Base-by-base conservation (phyloP, 2,113 vertebrate genomes). In the Loxodonta africana region DNA sequence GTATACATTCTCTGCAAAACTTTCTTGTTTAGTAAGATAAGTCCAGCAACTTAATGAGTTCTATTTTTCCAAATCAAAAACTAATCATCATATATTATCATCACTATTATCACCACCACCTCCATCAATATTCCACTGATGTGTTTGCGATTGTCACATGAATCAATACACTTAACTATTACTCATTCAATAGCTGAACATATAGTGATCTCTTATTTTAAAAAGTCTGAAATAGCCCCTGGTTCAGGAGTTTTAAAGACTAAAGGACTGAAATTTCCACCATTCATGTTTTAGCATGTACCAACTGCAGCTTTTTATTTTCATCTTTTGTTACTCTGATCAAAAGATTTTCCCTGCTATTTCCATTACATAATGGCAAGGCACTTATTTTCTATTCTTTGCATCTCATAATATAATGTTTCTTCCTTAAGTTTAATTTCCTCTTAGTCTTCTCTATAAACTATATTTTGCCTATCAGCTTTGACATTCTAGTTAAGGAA, bases 401-500 rank as follows among this genome's bases (percentile, higher is more conserved):
- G 1, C 0, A 76, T 71, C 26, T 90, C 15, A 23, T 63, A 74
- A 74, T 28, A 83, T 9, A 85, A 44, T 48, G 11, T 2, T 74
- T 83, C 17, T 82, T 63, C 46, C 33, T 95, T 33, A 85, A 87
- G 28, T 69, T 95, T 80, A 82, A 85, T 93, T 97, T 94, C 28
- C 28, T 86, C 83, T 91, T 81, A 83, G 46, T 91, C 30, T 95
- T 96, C 88, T 82, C 44, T 87, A 41, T 41, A 82, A 44, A 67
- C 11, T 88, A 41, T 83, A 89, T 93, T 97, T 97, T 48, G 92
- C 91, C 76, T 84, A 33, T 89, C 12, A 65, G 48, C 74, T 95
- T 83, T 95, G 78, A 74, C 46, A 77, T 92, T 93, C 62, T 26
- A 83, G 44, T 81, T 91, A 83, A 95, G 77, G 67, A 96, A 96